Conservation (phyloP, 2,113 vertebrate genomes). For the Nematolebias whitei region DNA sequence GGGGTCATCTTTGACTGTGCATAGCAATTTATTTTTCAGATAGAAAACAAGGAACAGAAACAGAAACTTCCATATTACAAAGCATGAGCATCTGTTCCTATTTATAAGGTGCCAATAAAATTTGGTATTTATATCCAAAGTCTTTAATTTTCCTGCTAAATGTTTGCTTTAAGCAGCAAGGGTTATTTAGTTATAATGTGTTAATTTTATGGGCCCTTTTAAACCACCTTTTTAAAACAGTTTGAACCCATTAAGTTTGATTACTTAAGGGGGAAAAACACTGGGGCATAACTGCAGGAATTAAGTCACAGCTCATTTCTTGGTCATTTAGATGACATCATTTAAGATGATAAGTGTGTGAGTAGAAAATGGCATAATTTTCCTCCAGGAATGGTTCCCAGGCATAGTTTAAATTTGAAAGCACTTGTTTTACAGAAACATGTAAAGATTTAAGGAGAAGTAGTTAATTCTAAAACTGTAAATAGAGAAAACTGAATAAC, state of each 20-base stretch:
- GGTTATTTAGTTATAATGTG: conserved; percentile 17
- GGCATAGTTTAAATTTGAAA: neutral
- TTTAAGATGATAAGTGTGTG: conserved; percentile 5
- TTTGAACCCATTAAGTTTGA: conserved; percentile 7
- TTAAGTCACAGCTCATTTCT: conserved; percentile 9
- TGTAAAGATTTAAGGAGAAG: neutral
- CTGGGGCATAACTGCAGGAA: conserved; percentile 1
- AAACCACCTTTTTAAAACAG: conserved; percentile 13
- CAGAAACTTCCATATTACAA: neutral
- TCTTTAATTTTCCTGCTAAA: conserved; percentile 2
- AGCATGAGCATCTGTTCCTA: neutral
- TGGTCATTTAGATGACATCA: conserved; percentile 7
- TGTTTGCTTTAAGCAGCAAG: neutral
- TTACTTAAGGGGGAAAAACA: conserved; percentile 2
- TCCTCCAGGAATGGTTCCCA: neutral
- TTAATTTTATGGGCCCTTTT: conserved; percentile 18
- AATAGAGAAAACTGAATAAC: no score
- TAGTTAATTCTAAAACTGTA: neutral
- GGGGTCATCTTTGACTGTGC: neutral
- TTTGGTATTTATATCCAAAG: neutral
- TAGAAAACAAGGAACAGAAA: neutral
- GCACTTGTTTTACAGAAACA: neutral
- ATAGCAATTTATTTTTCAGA: neutral
- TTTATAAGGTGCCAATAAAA: conserved; percentile 6
- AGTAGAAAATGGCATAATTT: neutral